Percentiles rank a stretch among this genome's conserved stretches.
Evolutionary conservation across 2,113 vertebrate species (phyloP).

Genomic region (Nibea albiflora): DNA sequence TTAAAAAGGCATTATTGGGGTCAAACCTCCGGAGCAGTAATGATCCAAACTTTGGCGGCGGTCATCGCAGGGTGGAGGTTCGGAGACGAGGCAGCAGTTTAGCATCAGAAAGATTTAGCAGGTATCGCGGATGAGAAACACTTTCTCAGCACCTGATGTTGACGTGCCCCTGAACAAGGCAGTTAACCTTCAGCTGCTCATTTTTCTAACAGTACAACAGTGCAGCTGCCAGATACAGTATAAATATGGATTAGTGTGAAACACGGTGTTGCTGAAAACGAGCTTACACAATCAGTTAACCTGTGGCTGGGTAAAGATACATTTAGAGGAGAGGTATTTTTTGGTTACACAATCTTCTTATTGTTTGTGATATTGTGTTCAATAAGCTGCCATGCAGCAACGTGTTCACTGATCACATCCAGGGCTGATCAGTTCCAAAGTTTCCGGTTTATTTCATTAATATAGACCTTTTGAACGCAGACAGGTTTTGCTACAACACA

Average conservation of each 20-base stretch:
- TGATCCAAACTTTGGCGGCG: neutral
- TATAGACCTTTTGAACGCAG: too few species aligned
- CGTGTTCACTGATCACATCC: too few species aligned
- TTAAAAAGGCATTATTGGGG: neutral
- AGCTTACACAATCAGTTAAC: neutral
- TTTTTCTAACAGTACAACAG: neutral
- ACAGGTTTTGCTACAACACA: too few species aligned
- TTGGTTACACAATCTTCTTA: neutral
- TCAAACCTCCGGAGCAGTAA: neutral
- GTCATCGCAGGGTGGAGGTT: neutral
- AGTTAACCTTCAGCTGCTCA: conserved; percentile 35
- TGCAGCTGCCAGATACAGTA: neutral
- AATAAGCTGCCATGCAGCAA: neutral
- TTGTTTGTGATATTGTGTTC: too few species aligned
- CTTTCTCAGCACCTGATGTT: neutral
- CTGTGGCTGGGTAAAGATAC: neutral
- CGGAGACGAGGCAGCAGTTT: neutral
- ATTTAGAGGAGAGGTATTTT: neutral
- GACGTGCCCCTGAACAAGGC: conserved; percentile 2
- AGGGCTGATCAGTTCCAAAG: too few species aligned
- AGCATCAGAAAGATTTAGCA: neutral
- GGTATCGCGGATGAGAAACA: neutral
- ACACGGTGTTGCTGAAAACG: neutral
- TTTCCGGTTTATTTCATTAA: too few species aligned
- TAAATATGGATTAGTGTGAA: neutral